Evolutionary conservation across 2,113 vertebrate genomes (phyloP), one percentile per base, ranked within the genome.

Genomic region (Heterochromis multidens): DNA sequence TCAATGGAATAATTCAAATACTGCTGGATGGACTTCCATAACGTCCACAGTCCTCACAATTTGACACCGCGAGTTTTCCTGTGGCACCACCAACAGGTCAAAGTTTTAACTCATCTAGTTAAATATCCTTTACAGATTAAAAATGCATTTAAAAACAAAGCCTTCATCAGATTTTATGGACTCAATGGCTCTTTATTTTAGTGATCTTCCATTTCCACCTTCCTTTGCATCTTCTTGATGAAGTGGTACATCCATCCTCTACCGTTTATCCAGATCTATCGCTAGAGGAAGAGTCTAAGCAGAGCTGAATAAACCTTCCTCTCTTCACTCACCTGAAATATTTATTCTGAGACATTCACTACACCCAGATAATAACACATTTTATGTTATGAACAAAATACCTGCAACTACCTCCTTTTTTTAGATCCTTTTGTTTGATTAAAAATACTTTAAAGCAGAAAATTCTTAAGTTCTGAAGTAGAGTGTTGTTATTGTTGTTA

Each of bases 1-100:
- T 84, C 33, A 17, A 17, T 35, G 4, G 56, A 61, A 80, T 52
- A 27, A 46, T 12, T 37, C 27, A 74, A 52, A 52, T 74, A 31
- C 46, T 52, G 31, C 25, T 49, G 16, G 67, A 1, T 29, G 2
- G 21, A 13, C 67, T 72, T n/a, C 35, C 5, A n/a, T 31, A 43
- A 59, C 16, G 4, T 21, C 33, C 31, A 29, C 31, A 79, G 4
- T 29, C 14, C 16, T 16, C 25, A n/a, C n/a, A n/a, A n/a, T n/a
- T n/a, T n/a, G n/a, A n/a, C n/a, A n/a, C n/a, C n/a, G n/a, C n/a
- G n/a, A 82, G 29, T 79, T 74, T 60, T 87, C 49, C 67, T 83
- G n/a, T 61, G 77, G 77, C 86, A 77, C 81, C 84, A 58, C 67
- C 77, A 58, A 52, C 29, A 54, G 86, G 67, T 43, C 23, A 52